Base-by-base conservation (phyloP, 2,113 vertebrate species). In the Dromiciops gliroides region DNA sequence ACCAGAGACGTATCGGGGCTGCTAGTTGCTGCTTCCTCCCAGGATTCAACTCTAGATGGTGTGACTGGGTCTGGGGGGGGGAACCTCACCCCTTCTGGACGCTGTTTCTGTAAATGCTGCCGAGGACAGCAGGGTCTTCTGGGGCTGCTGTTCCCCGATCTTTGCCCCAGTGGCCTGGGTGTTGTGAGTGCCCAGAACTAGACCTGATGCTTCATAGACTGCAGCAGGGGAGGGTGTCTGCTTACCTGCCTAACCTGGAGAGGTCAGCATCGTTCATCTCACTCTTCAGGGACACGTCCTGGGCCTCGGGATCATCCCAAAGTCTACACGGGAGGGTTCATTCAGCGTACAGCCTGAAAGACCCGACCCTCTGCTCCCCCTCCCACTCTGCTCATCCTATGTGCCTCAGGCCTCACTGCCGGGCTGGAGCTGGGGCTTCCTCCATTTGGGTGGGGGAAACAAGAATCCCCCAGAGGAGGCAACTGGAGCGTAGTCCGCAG, bases 261-360 rank as follows among this genome's bases (percentile, higher is more conserved):
- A 60, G 56, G 10, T 10, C 3, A 5, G 31, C 3, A 5, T 14
- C 3, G 4, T 16, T 12, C 14, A 0, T 3, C 12, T 37, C 4
- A 16, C 6, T 16, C 56, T 60, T 31, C 12, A 37, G 60, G 67
- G 67, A 22, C 0, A 6, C 5, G 12, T 67, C 31, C 28, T 60
- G 67, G 16, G 16, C 37, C 67, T 67, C 60, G 1, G 31, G 37
- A 37, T 37, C 31, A 67, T 5, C 12, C 12, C 3, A 37, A 4
- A 2, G 31, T 37, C 12, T 67, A 37, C 31, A 16, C 28, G 5
- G 12, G 12, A 5, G 11, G 0, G 11, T 67, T 60, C 5, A 37
- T 14, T 14, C 31, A 37, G 31, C 12, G 5, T 37, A 11, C 60
- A 3, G 6, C 31, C 60, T 67, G 31, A 31, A 37, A 4, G 12